Conservation (phyloP, 1,140 invertebrate species). For the Harpegnathos saltator region DNA sequence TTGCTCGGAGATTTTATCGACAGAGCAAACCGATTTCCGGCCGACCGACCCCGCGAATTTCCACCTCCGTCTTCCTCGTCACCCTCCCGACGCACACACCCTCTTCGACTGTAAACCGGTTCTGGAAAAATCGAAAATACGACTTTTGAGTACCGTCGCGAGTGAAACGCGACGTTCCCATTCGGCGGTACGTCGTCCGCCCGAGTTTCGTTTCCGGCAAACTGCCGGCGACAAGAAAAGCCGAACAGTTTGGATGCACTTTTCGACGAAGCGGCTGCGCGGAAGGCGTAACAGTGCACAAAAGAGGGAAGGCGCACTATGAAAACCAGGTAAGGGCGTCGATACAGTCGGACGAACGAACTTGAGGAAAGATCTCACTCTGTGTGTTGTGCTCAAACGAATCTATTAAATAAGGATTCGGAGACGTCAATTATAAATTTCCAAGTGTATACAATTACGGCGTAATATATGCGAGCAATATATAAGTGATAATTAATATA, state of each 20-base stretch:
- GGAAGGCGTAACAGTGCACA: conserved; percentile 11
- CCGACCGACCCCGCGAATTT: conserved; percentile 21
- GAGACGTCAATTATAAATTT: conserved; percentile 6
- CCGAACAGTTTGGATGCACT: conserved; percentile 53
- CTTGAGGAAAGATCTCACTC: neutral
- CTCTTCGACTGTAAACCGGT: conserved; percentile 37
- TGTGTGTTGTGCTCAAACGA: neutral
- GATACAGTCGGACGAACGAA: neutral
- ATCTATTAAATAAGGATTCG: neutral
- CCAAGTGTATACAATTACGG: too few species aligned
- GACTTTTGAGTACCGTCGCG: conserved; percentile 41
- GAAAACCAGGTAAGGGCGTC: neutral
- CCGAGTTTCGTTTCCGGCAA: conserved; percentile 62
- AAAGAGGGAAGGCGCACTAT: conserved; percentile 11
- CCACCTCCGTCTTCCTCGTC: conserved; percentile 27
- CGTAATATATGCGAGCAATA: too few species aligned
- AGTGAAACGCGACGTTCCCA: conserved; percentile 62
- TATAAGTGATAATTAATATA: neutral
- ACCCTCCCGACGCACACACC: neutral
- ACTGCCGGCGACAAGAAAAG: conserved; percentile 64
- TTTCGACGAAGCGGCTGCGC: conserved; percentile 28
- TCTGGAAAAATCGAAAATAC: conserved; percentile 61
- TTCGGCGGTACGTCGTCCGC: conserved; percentile 52
- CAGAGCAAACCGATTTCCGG: conserved; percentile 37
- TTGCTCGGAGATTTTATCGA: conserved; percentile 53